These are phyloP conservation scores for Lasioglossum figueresi DNA, from an alignment of 2,888 invertebrate genomes.

Conservation along the genomic window DNA sequence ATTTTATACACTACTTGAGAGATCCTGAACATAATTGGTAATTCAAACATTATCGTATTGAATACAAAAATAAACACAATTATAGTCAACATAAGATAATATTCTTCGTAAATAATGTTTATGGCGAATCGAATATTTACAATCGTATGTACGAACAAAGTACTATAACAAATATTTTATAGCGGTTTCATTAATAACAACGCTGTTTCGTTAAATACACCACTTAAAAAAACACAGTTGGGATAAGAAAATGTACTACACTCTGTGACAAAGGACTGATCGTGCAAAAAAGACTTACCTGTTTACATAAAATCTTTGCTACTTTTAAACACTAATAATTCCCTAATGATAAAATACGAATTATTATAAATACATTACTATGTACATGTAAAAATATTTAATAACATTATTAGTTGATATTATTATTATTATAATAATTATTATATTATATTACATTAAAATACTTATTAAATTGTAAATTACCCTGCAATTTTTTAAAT, in stretches of 20 bases:
- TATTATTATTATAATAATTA: constrained; percentile 62
- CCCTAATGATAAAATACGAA: constrained; percentile 73
- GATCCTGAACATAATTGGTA: constrained; percentile 60
- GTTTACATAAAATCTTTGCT: constrained; percentile 80
- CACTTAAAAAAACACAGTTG: constrained; percentile 51
- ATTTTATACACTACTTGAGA: constrained; percentile 37
- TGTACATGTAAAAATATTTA: constrained; percentile 81
- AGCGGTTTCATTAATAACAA: constrained; percentile 35
- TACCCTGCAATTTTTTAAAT: constrained; percentile 48
- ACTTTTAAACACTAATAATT: constrained; percentile 74
- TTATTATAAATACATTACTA: constrained; percentile 76
- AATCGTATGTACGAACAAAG: constrained; percentile 24
- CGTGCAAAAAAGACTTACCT: constrained; percentile 68
- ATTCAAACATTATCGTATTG: constrained; percentile 39
- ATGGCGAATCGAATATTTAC: constrained; percentile 30
- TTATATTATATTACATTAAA: constrained; percentile 68
- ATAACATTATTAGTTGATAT: constrained; percentile 79
- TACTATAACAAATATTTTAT: constrained; percentile 39
- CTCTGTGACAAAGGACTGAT: constrained; percentile 58
- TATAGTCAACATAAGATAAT: constrained; percentile 45
- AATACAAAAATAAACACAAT: constrained; percentile 25
- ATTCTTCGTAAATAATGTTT: constrained; percentile 50
- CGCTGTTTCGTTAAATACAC: constrained; percentile 19
- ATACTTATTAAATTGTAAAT: constrained; percentile 69
- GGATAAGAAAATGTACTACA: constrained; percentile 42